These are phyloP conservation scores for Ormyrus pomaceus DNA, from an alignment of 2,888 invertebrate genomes.

Conservation along the genomic window DNA sequence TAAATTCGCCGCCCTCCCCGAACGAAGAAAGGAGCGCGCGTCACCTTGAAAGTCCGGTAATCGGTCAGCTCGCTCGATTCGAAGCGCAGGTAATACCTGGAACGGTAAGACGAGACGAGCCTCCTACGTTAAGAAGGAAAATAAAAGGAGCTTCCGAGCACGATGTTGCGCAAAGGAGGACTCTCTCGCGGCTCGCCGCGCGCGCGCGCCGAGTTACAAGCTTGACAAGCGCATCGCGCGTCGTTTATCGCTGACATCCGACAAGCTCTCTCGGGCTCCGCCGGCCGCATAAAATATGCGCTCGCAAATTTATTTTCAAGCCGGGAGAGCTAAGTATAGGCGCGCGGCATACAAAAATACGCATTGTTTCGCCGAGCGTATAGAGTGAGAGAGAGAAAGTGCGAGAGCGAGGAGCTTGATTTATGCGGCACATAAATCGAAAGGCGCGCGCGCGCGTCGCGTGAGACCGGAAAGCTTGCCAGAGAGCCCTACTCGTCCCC, in stretches of 20 bases:
- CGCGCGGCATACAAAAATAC: conserved; percentile 61
- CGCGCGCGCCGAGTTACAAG: neutral
- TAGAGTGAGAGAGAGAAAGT: conserved; percentile 8
- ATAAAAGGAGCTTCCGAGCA: too few relatives aligned
- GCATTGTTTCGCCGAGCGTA: conserved; percentile 63
- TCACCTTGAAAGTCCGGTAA: too few relatives aligned
- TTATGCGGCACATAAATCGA: conserved; percentile 67
- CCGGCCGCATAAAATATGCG: conserved; percentile 24
- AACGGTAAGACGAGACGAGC: too few relatives aligned
- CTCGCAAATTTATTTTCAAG: conserved; percentile 59
- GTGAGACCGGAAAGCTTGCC: conserved; percentile 65
- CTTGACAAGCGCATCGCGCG: conserved; percentile 27
- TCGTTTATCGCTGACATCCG: conserved; percentile 50
- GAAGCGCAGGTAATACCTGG: too few relatives aligned
- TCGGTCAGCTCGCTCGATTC: too few relatives aligned
- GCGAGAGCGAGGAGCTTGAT: conserved; percentile 61
- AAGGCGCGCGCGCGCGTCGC: conserved; percentile 60
- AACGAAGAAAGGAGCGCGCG: too few relatives aligned
- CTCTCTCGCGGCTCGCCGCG: too few relatives aligned
- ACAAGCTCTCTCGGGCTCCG: conserved; percentile 6
- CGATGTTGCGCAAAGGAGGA: conserved; percentile 19
- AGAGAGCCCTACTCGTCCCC: conserved; percentile 56
- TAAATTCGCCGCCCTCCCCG: too few relatives aligned
- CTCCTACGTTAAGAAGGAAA: too few relatives aligned
- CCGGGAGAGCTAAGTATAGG: conserved; percentile 46